Evolutionary conservation across 2,113 vertebrate species (phyloP).

Genomic region (Dinomys branickii): DNA sequence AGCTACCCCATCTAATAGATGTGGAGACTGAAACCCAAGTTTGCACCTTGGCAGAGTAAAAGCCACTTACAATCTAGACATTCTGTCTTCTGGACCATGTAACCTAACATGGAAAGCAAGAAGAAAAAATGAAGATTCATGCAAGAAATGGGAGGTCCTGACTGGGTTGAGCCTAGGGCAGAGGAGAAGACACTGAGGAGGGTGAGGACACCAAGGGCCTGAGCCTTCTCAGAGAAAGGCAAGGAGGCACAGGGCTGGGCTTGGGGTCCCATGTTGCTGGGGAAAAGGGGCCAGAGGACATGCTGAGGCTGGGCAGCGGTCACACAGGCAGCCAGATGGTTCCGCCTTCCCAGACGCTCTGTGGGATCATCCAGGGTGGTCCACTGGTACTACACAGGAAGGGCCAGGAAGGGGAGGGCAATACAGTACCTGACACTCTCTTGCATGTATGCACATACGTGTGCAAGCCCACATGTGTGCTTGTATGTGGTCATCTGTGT

Average conservation of each 20-base stretch:
- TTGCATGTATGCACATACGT: not conserved
- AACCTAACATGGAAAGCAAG: not conserved
- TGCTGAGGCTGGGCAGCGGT: not conserved
- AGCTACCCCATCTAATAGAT: not conserved
- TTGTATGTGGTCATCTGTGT: too few relatives aligned
- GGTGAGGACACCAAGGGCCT: not conserved
- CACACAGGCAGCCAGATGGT: too few relatives aligned
- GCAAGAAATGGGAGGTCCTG: not conserved
- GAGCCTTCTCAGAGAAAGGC: not conserved
- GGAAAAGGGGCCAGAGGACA: too few relatives aligned
- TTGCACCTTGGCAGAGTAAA: too few relatives aligned
- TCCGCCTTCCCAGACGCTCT: not conserved
- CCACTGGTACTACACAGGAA: not conserved
- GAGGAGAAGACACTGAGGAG: not conserved
- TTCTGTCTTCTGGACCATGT: not conserved
- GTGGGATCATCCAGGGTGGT: rapidly evolving
- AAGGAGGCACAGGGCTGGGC: not conserved
- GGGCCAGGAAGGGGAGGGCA: not conserved
- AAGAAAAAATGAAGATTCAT: not conserved
- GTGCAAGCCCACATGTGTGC: rapidly evolving
- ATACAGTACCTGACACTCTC: not conserved
- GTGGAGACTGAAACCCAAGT: not conserved
- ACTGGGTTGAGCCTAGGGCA: not conserved
- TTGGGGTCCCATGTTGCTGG: rapidly evolving
- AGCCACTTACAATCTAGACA: not conserved